Evolutionary conservation across 2,888 invertebrate genomes (phyloP).

Genomic region (Spodoptera picta): DNA sequence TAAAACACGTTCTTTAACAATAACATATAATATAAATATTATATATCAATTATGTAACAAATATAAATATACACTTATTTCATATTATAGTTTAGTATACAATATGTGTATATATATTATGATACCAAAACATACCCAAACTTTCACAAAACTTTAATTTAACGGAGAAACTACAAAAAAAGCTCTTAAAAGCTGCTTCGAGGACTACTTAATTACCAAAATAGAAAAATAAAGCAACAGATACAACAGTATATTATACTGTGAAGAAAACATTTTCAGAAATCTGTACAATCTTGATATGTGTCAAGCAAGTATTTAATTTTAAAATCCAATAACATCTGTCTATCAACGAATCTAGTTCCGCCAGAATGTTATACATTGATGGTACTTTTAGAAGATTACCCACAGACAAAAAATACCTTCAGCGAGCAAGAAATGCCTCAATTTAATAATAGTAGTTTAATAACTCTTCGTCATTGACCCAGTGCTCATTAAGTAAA

Average conservation of each 20-base stretch:
- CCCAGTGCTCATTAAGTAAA: no score
- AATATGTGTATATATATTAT: slow-evolving; percentile 6
- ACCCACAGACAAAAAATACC: no score
- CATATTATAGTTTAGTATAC: not conserved
- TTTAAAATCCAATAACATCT: no score
- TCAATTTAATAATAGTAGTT: no score
- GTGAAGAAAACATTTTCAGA: slow-evolving; percentile 60
- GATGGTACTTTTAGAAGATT: no score
- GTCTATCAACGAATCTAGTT: no score
- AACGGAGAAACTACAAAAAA: slow-evolving; percentile 12
- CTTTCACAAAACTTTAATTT: slow-evolving; percentile 5
- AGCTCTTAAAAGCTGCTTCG: not conserved
- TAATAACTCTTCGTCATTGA: no score
- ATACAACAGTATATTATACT: slow-evolving; percentile 16
- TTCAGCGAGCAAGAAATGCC: no score
- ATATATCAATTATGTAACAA: not conserved
- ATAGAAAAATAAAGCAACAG: not conserved
- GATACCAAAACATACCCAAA: slow-evolving; percentile 41
- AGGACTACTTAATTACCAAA: no score
- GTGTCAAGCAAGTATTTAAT: no score
- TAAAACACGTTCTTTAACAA: no score
- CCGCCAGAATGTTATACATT: no score
- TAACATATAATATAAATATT: slow-evolving; percentile 2
- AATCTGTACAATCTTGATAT: not conserved
- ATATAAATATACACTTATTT: not conserved